phyloP scores from a whole-genome alignment of 2,888 invertebrate species.

The Mythimna ferrago region DNA sequence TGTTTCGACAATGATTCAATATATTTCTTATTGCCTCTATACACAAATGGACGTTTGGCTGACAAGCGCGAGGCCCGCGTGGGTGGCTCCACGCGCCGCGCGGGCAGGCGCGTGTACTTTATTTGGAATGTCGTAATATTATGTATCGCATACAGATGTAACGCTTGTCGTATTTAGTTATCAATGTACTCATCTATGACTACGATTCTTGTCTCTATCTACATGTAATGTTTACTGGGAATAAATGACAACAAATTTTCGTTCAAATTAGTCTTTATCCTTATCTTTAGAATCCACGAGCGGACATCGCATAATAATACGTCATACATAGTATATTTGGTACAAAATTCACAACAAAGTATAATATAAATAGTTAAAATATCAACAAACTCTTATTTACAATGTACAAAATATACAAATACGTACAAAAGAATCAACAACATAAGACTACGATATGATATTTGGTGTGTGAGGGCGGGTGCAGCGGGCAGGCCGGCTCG shows the following conservation, averaged over 20 bases:
- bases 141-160: conserved; percentile 44
- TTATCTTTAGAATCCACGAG: conserved; percentile 60
- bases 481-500: conserved; percentile 86
- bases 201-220: conserved; percentile 17
- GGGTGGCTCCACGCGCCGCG: no score
- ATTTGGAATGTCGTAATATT: conserved; percentile 7
- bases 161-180: conserved; percentile 43
- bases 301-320: conserved; percentile 67
- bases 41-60: not conserved
- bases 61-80: no score
- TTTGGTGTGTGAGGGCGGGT: conserved; percentile 54
- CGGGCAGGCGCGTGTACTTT: no score
- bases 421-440: conserved; percentile 85
- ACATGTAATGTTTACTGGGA: conserved; percentile 40
- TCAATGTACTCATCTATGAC: conserved; percentile 28
- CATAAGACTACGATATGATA: conserved; percentile 75
- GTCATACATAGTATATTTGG: conserved; percentile 84
- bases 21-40: not conserved
- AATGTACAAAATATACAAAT: conserved; percentile 88
- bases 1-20: conserved; percentile 9
- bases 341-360: conserved; percentile 89
- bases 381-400: conserved; percentile 89
- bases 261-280: conserved; percentile 68
- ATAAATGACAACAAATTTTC: conserved; percentile 56
- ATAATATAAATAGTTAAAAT: conserved; percentile 89